Evolutionary conservation across 2,888 invertebrate species (phyloP), one percentile per base, ranked within the genome.

Genomic region (Protophormia terraenovae): DNA sequence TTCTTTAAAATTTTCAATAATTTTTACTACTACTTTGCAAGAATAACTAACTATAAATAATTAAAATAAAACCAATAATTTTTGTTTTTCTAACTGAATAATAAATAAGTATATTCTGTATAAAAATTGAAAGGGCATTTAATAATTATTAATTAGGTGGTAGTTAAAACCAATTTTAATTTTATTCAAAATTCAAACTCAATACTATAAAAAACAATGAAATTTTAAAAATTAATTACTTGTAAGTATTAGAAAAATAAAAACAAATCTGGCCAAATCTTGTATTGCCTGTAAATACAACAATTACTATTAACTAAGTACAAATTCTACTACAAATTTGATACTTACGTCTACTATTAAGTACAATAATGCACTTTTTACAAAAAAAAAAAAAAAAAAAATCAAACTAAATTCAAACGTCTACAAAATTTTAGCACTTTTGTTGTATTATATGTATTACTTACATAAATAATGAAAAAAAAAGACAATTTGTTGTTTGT

Each of bases 1-100:
- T 69, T 19, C 58, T 76, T 76, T 76, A 53, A 75, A 69, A 71
- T 76, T 86, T 86, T 84, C 81, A 86, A 81, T 84, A 81, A 50
- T 73, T 84, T 83, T 80, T 86, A 67, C 71, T 86, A 83, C 81
- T 86, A 78, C 81, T 84, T 86, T 86, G 81, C 83, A 81, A 85
- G 78, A 85, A 50, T 79, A 67, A 72, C 72, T 41, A 73, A 60
- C 55, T 66, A 71, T 67, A 29, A 47, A 64, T 77, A 10, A 53
- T 10, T 71, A 38, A 53, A 50, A 41, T 19, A 53, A 53, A 27
- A 14, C 24, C 22, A 69, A 35, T 53, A 53, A 3, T n/a, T 69
- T 71, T 55, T 67, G 29, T 75, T 72, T 60, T 35, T 45, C 50
- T 62, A 81, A 66, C 60, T 41, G 53, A 69, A 38, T 60, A 78